Percentiles rank a stretch among this genome's conserved stretches.
phyloP scores from a whole-genome alignment of 2,113 vertebrate genomes.

The Tyto alba region DNA sequence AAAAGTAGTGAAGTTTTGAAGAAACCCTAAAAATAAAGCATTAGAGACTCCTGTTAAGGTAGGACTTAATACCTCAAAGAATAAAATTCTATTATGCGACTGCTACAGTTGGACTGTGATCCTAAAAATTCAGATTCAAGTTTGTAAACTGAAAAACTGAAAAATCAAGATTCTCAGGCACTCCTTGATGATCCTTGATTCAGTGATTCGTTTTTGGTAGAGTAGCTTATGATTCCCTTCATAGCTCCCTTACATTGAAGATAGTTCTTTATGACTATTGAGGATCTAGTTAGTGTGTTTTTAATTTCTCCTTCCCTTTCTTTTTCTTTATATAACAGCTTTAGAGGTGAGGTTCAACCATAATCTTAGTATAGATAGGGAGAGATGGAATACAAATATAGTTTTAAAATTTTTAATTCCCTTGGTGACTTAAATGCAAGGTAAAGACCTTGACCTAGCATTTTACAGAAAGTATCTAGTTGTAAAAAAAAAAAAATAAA shows the following conservation, averaged over 20 bases:
- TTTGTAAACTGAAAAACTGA: neutral
- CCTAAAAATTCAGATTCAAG: neutral
- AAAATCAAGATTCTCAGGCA: neutral
- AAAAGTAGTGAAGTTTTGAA: neutral
- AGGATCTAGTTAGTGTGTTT: neutral
- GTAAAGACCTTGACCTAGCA: neutral
- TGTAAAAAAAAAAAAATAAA: neutral
- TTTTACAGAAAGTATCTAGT: neutral
- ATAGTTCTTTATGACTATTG: neutral
- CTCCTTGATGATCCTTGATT: neutral
- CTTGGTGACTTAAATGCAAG: neutral
- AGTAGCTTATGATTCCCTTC: neutral
- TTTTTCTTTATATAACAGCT: neutral
- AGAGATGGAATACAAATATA: neutral
- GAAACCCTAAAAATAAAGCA: neutral
- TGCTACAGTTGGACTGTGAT: neutral
- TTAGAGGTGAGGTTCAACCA: neutral
- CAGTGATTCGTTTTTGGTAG: neutral
- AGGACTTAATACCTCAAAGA: neutral
- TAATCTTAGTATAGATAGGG: neutral
- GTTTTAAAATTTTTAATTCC: neutral
- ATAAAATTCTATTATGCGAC: neutral
- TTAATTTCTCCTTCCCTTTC: neutral
- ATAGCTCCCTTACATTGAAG: neutral
- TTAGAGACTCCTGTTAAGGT: neutral